phyloP scores from a whole-genome alignment of 1,140 invertebrate genomes.

The Ceratina japonica region DNA sequence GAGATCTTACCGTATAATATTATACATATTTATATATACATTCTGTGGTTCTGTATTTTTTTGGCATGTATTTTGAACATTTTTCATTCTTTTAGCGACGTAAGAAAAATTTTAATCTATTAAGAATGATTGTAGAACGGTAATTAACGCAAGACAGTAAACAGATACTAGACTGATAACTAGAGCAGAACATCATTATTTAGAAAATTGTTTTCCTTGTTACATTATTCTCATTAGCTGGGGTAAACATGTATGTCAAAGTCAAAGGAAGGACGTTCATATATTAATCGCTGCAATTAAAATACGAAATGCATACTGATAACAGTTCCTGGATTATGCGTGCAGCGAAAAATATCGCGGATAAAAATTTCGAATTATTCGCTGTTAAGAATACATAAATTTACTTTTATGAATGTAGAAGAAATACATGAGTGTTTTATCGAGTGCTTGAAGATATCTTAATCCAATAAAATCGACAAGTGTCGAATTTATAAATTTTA shows the following conservation, averaged over 20 bases:
- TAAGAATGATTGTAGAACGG: background rate
- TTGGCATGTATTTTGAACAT: too few relatives aligned
- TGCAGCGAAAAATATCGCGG: background rate
- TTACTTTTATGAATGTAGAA: too few relatives aligned
- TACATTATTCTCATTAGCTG: background rate
- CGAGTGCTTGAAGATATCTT: too few relatives aligned
- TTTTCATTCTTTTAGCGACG: too few relatives aligned
- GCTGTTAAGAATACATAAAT: too few relatives aligned
- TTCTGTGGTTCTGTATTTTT: too few relatives aligned
- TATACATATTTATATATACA: too few relatives aligned
- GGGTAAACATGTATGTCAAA: background rate
- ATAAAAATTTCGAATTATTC: background rate
- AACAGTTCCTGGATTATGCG: background rate
- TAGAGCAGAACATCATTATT: background rate
- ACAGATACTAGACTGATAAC: background rate
- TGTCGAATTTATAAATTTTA: too few relatives aligned
- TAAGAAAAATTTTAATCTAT: background rate
- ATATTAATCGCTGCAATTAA: background rate
- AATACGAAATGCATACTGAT: background rate
- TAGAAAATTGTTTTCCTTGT: slow-evolving; percentile 11
- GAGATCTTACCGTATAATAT: too few relatives aligned
- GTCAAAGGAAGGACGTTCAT: too few relatives aligned
- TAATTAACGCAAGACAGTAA: background rate
- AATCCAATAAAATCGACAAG: too few relatives aligned
- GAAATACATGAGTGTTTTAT: too few relatives aligned